Percentiles rank a stretch among this genome's conserved stretches.
These are phyloP conservation scores for Pararge aegeria DNA, from an alignment of 1,140 invertebrate species.

Conservation along the genomic window DNA sequence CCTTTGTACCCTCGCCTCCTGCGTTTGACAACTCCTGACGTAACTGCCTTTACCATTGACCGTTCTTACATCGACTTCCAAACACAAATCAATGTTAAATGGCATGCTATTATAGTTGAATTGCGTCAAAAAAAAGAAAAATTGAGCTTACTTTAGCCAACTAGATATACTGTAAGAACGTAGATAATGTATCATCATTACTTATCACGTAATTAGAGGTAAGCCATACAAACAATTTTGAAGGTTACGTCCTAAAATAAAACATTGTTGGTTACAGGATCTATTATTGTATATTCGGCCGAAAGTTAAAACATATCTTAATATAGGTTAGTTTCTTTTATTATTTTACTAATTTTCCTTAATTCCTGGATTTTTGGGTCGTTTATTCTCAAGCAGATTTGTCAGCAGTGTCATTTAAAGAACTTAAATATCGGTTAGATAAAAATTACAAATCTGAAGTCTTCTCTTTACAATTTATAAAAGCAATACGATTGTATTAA, in stretches of 20 bases:
- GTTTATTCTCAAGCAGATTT: neutral
- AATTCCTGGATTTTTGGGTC: neutral
- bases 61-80: constrained; percentile 14
- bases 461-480: neutral
- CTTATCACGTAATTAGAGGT: too few species aligned
- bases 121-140: neutral
- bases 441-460: neutral
- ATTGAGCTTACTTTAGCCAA: too few species aligned
- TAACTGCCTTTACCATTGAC: constrained; percentile 50
- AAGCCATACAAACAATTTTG: too few species aligned
- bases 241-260: too few species aligned
- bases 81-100: constrained; percentile 33
- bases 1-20: constrained; percentile 60
- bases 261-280: too few species aligned
- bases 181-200: too few species aligned
- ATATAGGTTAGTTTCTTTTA: too few species aligned
- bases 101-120: neutral
- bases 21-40: constrained; percentile 62
- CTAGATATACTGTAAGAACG: too few species aligned
- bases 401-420: neutral
- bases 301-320: too few species aligned
- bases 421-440: neutral
- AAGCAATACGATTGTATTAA: constrained; percentile 28
- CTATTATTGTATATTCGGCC: too few species aligned
- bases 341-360: neutral